Base-by-base conservation (phyloP, 2,113 vertebrate genomes). In the Pogona vitticeps region DNA sequence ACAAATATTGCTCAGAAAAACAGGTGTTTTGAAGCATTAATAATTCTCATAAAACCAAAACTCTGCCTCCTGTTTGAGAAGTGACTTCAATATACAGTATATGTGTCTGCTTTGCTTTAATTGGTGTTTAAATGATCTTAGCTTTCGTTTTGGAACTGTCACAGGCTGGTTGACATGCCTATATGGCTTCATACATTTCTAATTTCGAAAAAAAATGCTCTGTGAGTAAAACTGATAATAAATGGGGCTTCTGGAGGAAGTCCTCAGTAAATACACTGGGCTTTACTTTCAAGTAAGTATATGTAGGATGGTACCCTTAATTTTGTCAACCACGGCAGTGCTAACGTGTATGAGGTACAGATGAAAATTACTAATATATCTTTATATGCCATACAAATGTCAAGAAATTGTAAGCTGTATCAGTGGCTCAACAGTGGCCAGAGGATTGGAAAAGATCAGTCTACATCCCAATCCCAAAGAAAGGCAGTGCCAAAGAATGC, bases 341-440 rank as follows among this genome's bases (percentile, higher is more conserved):
- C 84, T 90, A 92, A 92, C 86, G 31, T 92, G 93, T 93, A 68
- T 91, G 14, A 15, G 2, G 0, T 87, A 88, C 81, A 86, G 86
- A 81, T 21, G 90, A 89, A 86, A 83, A 88, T 90, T 46, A 88
- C 63, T 40, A 85, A 80, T 40, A 86, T 58, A 42, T 52, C 23
- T 42, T 70, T 73, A 90, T 68, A 72, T 84, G 83, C 12, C 56
- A 87, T 82, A 85, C 75, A 90, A 89, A 88, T 73, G n/a, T 21
- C 63, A 71, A 73, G 65, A 70, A 0, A 31, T 42, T 85, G 82
- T 23, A 80, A 63, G 36, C 28, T 23, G 5, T 65, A 63, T 65
- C 59, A 42, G 36, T 0, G 0, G 26, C 2, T 80, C n/a, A n/a
- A n/a, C n/a, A n/a, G n/a, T n/a, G n/a, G n/a, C n/a, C n/a, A n/a